Evolutionary conservation across 1,140 invertebrate genomes (phyloP).

Genomic region (Orchesella cincta): DNA sequence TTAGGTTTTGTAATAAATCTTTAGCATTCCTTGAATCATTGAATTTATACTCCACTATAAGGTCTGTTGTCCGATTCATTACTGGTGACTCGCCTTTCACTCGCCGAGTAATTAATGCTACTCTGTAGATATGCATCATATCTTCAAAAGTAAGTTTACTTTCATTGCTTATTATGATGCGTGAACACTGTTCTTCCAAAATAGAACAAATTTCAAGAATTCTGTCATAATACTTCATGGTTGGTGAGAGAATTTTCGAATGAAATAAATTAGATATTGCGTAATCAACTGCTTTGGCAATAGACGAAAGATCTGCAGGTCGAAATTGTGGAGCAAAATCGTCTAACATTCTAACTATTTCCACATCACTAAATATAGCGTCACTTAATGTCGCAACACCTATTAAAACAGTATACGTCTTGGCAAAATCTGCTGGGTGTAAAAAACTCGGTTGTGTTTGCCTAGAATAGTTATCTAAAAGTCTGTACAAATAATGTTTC

Average conservation of each 20-base stretch:
- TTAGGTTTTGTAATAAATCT: slow-evolving; percentile 28
- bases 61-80: slow-evolving; percentile 26
- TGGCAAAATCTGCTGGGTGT: slow-evolving; percentile 56
- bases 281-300: slow-evolving; percentile 34
- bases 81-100: slow-evolving; percentile 33
- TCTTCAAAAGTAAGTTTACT: background rate
- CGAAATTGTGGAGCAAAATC: slow-evolving; percentile 43
- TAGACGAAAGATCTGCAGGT: slow-evolving; percentile 38
- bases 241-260: background rate
- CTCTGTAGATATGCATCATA: slow-evolving; percentile 12
- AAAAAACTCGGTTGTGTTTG: slow-evolving; percentile 44
- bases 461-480: slow-evolving; percentile 54
- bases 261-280: background rate
- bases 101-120: slow-evolving; percentile 19
- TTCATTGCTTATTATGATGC: background rate
- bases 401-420: slow-evolving; percentile 58
- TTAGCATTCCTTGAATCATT: slow-evolving; percentile 30
- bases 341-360: slow-evolving; percentile 41
- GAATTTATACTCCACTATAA: background rate
- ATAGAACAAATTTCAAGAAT: slow-evolving; percentile 33
- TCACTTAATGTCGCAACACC: slow-evolving; percentile 53
- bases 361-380: slow-evolving; percentile 36
- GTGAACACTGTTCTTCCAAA: slow-evolving; percentile 29
- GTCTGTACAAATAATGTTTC: slow-evolving; percentile 54
- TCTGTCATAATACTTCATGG: slow-evolving; percentile 39